Evolutionary conservation across 2,888 invertebrate genomes (phyloP), one percentile per base, ranked within the genome.

Genomic region (Chesias legatella): DNA sequence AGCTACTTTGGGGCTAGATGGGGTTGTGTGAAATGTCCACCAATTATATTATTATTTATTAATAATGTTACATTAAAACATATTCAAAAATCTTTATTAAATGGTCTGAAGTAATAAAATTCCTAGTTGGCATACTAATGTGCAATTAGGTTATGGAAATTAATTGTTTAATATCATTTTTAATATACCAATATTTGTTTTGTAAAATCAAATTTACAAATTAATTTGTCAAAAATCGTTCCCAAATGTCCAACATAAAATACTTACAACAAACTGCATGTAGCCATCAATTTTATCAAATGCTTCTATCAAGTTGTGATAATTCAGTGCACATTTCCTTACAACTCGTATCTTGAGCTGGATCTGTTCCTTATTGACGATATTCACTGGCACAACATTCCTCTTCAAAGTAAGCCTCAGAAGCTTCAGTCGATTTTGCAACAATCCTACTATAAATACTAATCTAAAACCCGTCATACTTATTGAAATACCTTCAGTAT

Each of bases 231-330:
- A n/a, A n/a, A n/a, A n/a, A n/a, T n/a, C n/a, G n/a, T n/a, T n/a
- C n/a, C n/a, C n/a, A n/a, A 17, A 17, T 3, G 5, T 17, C 5
- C 2, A 29, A 29, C 6, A 8, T 5, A 1, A 29, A 6, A 8
- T 21, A 30, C 30, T 37, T 8, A 37, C 37, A 9, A 10, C 6
- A 10, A 25, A 31, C 6, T 37, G 20, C 8, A 37, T 21, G 6
- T 37, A 20, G n/a, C 9, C 24, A 10, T 10, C 25, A 10, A 37
- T 17, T 1, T n/a, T 11, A 10, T 10, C 25, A 30, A 37, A 37
- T 0, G 37, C 30, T 20, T 37, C 30, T 20, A 31, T 10, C 7
- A 37, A 11, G 23, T 2, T 25, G 1, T 21, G 25, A 31, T 37
- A 37, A 20, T 17, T 26, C 20, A 6, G 10, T 10, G 25, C 6